These are phyloP conservation scores for Papio anubis DNA, from an alignment of 2,113 vertebrate species.

Conservation along the genomic window DNA sequence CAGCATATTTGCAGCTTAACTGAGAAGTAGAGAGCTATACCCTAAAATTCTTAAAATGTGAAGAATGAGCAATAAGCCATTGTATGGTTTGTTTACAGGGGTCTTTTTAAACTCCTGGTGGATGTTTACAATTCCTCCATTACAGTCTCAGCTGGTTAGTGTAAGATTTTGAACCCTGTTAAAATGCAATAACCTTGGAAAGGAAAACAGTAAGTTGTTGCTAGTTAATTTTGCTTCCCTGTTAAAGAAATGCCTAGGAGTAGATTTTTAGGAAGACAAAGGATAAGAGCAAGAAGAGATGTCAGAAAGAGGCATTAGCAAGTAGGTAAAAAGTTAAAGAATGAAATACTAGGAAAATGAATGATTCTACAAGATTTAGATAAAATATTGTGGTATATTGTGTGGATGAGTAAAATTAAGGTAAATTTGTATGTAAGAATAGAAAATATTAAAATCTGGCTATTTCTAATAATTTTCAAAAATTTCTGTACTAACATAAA, in stretches of 20 bases:
- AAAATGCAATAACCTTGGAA: background rate
- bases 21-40: background rate
- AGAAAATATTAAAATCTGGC: background rate
- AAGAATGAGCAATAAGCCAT: background rate
- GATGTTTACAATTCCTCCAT: background rate
- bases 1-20: background rate
- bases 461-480: conserved; percentile 41
- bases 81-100: background rate
- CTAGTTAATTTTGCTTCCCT: background rate
- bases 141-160: background rate
- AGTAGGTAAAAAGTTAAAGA: background rate
- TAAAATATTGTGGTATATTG: background rate
- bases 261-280: background rate
- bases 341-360: background rate
- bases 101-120: background rate
- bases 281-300: background rate
- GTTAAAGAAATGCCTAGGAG: background rate
- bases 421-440: background rate
- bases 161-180: background rate
- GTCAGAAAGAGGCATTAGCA: background rate
- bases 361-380: background rate
- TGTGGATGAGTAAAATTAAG: background rate
- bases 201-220: background rate
- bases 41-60: background rate
- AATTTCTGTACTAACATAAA: background rate